These are phyloP conservation scores for Mus spicilegus DNA, from an alignment of 2,113 vertebrate species.

Conservation along the genomic window DNA sequence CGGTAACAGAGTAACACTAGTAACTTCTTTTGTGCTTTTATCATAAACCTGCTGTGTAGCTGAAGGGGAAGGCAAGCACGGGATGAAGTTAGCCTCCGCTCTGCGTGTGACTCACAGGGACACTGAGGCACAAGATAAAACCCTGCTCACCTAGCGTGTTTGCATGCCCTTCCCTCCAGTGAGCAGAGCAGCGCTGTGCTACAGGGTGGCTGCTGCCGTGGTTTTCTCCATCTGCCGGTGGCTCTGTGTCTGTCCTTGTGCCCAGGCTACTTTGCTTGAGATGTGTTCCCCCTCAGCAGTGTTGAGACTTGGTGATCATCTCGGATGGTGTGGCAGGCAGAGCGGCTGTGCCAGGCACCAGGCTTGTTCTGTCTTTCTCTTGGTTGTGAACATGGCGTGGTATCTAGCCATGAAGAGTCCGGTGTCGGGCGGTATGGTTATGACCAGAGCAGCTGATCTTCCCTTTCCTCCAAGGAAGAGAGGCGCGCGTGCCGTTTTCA, in stretches of 20 bases:
- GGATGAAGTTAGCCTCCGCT: not conserved
- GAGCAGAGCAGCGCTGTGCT: not conserved
- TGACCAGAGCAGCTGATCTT: constrained; percentile 71
- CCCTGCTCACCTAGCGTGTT: not conserved
- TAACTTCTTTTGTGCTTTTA: not conserved
- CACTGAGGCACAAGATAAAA: not conserved
- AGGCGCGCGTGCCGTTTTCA: constrained; percentile 11
- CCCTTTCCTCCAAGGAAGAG: constrained; percentile 78
- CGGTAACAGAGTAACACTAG: not conserved
- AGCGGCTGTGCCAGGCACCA: not conserved
- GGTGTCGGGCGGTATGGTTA: constrained; percentile 30
- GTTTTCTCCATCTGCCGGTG: not conserved
- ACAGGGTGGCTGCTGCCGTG: not conserved
- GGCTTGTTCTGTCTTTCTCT: not conserved
- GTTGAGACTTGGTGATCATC: not conserved
- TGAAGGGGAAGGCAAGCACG: fast-evolving
- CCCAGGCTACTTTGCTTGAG: not conserved
- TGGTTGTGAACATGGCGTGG: not conserved
- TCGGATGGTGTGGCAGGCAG: fast-evolving
- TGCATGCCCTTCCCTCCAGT: not conserved
- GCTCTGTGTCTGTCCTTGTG: not conserved
- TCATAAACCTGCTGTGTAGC: not conserved
- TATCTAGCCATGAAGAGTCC: not conserved
- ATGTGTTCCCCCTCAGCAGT: not conserved
- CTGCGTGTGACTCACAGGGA: not conserved